These are phyloP conservation scores for Stictonetta naevosa DNA, from an alignment of 2,113 vertebrate genomes.

Conservation along the genomic window DNA sequence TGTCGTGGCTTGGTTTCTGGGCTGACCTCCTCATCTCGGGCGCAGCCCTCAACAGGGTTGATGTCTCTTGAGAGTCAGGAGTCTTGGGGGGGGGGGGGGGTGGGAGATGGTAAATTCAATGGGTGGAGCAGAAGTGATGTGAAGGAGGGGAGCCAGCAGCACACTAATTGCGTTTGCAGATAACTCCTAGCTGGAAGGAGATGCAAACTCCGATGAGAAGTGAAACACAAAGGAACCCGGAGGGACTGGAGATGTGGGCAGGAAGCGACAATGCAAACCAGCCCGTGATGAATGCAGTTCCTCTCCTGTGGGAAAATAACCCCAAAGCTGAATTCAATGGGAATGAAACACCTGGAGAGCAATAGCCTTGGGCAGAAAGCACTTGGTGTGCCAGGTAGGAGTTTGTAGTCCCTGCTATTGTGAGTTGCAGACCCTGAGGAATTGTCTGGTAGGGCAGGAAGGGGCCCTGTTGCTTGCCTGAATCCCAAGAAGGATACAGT, in stretches of 20 bases:
- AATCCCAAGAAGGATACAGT: not conserved
- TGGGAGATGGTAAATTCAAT: not conserved
- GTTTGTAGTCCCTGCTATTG: not conserved
- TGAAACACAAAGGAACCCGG: not conserved
- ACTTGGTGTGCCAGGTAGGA: not conserved
- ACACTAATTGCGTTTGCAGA: not conserved
- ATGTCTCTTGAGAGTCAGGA: not conserved
- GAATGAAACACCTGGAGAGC: constrained; percentile 7
- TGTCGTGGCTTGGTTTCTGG: not conserved
- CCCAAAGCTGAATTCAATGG: not conserved
- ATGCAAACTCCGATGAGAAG: not conserved
- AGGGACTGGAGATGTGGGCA: not conserved
- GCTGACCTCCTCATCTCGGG: not conserved
- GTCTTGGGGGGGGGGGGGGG: not conserved
- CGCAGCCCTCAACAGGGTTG: not conserved
- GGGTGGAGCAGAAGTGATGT: not conserved
- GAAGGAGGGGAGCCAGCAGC: not conserved
- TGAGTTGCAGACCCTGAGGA: not conserved
- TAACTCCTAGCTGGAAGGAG: not conserved
- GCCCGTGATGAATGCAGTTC: not conserved
- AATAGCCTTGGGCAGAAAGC: not conserved
- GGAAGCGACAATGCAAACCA: not conserved
- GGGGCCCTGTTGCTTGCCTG: not conserved
- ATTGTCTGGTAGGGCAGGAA: not conserved
- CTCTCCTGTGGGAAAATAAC: not conserved